These are phyloP conservation scores for Microtus montanus DNA, from an alignment of 2,113 vertebrate species.

Conservation along the genomic window DNA sequence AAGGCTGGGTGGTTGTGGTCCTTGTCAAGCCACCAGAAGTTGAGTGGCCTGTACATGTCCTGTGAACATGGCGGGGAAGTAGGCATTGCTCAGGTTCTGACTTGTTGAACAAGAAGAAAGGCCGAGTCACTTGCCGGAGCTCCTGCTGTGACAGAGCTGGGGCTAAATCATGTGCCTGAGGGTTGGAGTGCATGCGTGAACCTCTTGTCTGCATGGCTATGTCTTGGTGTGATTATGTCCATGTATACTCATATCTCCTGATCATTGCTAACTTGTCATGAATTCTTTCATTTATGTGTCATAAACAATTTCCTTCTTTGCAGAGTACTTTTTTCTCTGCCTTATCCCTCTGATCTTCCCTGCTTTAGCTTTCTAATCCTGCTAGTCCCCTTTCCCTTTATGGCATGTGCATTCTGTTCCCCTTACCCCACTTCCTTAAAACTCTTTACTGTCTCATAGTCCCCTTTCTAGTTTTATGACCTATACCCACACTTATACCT, in stretches of 20 bases:
- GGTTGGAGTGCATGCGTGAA: background rate
- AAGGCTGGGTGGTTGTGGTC: background rate
- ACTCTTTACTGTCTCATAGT: background rate
- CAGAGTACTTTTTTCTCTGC: background rate
- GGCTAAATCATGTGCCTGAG: background rate
- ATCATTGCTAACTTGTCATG: background rate
- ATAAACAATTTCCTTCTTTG: background rate
- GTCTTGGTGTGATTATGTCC: accelerated
- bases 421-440: background rate
- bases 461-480: background rate
- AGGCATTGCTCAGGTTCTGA: background rate
- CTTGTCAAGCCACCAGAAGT: accelerated
- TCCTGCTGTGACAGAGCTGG: background rate
- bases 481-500: background rate
- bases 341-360: background rate
- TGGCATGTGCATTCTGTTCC: background rate
- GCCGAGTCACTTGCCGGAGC: accelerated
- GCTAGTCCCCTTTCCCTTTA: background rate
- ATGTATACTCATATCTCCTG: accelerated
- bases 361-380: background rate
- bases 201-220: accelerated
- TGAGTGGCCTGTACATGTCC: background rate
- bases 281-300: background rate
- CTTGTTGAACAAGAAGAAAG: background rate
- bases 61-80: background rate